Percentiles rank a stretch among this genome's conserved stretches.
Conservation (phyloP, 37 sponge, comb jelly and placozoan genomes). For the Agelas oroides region DNA sequence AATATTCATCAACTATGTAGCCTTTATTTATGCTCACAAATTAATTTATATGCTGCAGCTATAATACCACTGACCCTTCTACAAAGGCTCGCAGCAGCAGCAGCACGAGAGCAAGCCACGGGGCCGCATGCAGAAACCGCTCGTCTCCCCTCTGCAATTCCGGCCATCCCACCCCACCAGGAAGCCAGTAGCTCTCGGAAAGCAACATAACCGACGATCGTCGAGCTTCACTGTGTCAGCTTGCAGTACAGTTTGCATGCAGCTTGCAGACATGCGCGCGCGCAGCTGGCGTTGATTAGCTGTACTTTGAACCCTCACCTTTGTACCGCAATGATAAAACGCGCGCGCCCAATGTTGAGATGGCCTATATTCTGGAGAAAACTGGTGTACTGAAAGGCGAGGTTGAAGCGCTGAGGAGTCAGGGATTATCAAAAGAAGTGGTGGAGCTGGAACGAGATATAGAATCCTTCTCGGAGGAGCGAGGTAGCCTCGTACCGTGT, state of each 20-base stretch:
- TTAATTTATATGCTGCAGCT: neutral
- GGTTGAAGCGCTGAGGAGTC: neutral
- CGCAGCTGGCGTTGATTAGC: neutral
- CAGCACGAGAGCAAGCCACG: slow-evolving; percentile 31
- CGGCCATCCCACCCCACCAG: slow-evolving; percentile 21
- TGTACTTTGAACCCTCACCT: no score
- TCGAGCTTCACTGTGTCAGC: neutral
- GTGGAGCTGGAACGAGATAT: neutral
- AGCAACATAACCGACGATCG: neutral
- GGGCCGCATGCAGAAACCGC: slow-evolving; percentile 10
- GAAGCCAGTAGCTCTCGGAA: slow-evolving; percentile 19
- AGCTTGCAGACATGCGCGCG: neutral
- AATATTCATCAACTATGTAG: no score
- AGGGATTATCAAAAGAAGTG: neutral
- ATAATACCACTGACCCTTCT: neutral
- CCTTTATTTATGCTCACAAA: no score
- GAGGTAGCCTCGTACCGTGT: neutral
- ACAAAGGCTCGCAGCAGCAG: slow-evolving; percentile 10
- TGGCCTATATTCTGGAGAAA: neutral
- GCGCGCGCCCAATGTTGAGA: no score
- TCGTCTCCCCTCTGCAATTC: slow-evolving; percentile 3
- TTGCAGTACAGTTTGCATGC: neutral
- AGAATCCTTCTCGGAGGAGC: neutral
- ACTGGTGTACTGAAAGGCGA: neutral
- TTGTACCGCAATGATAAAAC: no score